Evolutionary conservation across 2,113 vertebrate species (phyloP), one percentile per base, ranked within the genome.

Genomic region (Oncorhynchus gorbuscha): DNA sequence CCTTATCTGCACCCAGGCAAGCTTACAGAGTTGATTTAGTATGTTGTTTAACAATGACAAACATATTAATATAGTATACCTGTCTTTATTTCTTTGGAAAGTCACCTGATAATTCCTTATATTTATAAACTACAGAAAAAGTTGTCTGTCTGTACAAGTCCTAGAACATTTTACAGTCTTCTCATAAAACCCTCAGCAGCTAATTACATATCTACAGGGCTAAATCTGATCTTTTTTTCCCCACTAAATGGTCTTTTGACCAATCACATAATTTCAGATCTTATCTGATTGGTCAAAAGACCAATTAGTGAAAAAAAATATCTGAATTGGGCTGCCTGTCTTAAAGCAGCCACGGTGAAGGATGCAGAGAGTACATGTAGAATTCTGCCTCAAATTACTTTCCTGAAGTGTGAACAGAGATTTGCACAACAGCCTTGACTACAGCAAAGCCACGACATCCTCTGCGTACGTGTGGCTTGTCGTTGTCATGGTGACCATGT

Each of bases 401-500:
- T 12, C 39, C 39, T 45, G 39, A 12, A 45, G 39, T 45, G 8
- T 9, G 39, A 45, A 45, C 39, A n/a, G 67, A 32, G 30, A 39
- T 35, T 7, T 45, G n/a, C 18, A 14, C 9, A 14, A 24, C 9
- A 9, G 68, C 4, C 69, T 11, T 32, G 8, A 89, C 85, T 82
- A 92, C 69, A 94, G 89, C 87, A 96, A 86, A 68, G 92, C 85
- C 72, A 93, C 94, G 70, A 94, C 93, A 14, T 94, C 92, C 8
- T 94, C 94, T 61, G 94, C 93, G 14, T 93, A 95, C 3, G 90
- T 81, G 45, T 94, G 93, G 66, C 89, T 94, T 48, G 89, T 93
- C 2, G 93, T 91, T 59, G 95, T 91, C 92, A 95, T 94, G 87
- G 94, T 88, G 82, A 95, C 94, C 87, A 95, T 59, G 39, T 95